Evolutionary conservation across 2,888 invertebrate genomes (phyloP), one percentile per base, ranked within the genome.

Genomic region (Tiliacea aurago): DNA sequence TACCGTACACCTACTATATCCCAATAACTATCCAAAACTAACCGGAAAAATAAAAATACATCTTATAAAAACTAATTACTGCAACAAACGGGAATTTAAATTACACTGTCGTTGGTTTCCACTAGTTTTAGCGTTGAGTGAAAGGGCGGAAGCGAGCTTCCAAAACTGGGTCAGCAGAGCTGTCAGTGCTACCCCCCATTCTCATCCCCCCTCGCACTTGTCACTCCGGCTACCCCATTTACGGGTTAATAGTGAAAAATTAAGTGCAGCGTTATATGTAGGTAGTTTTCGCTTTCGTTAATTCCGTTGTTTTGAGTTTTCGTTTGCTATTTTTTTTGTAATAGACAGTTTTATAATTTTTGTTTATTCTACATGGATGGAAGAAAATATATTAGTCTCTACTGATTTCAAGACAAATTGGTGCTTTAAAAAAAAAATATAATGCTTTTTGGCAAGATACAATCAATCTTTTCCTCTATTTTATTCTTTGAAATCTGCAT

Each of bases 101-200:
- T 90, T 86, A 86, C 85, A 76, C 82, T 82, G 84, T 88, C 88
- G 88, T 78, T 85, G 83, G 81, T 86, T 87, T 87, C 81, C 87
- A 86, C 78, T 87, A 88, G 87, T 88, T 88, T 88, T 77, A 87
- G 87, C 87, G 84, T 87, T 87, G 89, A 87, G 85, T 87, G 89
- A 88, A 85, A 86, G 83, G 80, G 81, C 87, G 90, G 89, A 90
- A 88, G 85, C 84, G 86, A 78, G 85, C 84, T 84, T 86, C 85
- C 86, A 85, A 77, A 90, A 88, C 87, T 90, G 86, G 90, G 91
- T 90, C 91, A 90, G 87, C 81, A 71, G 68, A 84, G 65, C 83
- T 84, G 83, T 81, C 84, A 79, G 80, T 73, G 67, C 72, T 69
- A 49, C 77, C 73, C 63, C 69, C 64, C 69, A 56, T 73, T 70